Base-by-base conservation (phyloP, 1,140 invertebrate genomes). In the Drosophila sucinea region DNA sequence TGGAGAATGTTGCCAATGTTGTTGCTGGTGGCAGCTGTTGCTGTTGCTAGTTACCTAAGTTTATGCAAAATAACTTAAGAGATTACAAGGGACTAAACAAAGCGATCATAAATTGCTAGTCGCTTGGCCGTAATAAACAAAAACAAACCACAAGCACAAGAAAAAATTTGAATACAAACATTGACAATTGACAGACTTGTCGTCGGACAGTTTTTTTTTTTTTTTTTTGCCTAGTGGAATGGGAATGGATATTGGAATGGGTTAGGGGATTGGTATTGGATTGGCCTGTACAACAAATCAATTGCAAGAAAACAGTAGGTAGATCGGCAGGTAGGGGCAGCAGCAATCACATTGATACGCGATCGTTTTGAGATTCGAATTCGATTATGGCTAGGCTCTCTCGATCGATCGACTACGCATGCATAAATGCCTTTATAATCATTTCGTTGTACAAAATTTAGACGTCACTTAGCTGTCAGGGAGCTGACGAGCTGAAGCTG, bases 391-490 rank as follows among this genome's bases (percentile, higher is more conserved):
- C 75, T 70, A 75, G 70, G 64, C 44, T 65, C 11, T 55, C 10
- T 29, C 29, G 7, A 40, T 63, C 65, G 40, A 38, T 35, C 61
- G 38, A 82, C 70, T 78, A 89, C 84, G 84, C 84, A 87, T 87
- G 80, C 80, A 89, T 87, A 87, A 89, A 89, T 87, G 84, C 84
- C 80, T 87, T 82, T 71, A 87, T 90, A 89, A 89, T 89, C 84
- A 89, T 84, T 89, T 84, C 61, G 80, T 73, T 84, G 84, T 81
- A 70, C 85, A 81, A 89, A 89, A 89, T 89, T 89, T 89, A 89
- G 84, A 89, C 69, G 84, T 89, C 84, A 89, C 84, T 89, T 71
- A 77, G 63, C 84, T 89, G 84, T 89, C 84, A 89, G 69, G 7
- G 35, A 74, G 61, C 83, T 87, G 83, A 78, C 81, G 70, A 80